Conservation (phyloP, 2,113 vertebrate genomes). For the Dipodomys stephensi region DNA sequence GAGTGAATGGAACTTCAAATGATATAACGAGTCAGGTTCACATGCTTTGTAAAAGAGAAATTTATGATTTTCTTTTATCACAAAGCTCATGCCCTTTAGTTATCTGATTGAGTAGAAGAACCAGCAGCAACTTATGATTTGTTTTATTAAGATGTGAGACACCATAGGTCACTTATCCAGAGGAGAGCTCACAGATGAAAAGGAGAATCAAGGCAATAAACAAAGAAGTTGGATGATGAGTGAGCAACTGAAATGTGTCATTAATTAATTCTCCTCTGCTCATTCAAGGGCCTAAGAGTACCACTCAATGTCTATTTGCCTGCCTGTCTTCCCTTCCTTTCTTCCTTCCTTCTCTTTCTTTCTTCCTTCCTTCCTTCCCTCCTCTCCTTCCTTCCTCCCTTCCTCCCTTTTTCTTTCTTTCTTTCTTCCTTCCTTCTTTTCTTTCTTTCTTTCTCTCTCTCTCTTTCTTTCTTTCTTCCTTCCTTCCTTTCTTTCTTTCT, state of each 20-base stretch:
- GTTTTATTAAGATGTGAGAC: neutral
- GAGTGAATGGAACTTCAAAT: neutral
- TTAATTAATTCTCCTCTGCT: neutral
- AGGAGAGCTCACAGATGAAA: neutral
- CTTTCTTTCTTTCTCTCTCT: no score
- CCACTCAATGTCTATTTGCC: neutral
- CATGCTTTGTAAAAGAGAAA: constrained; percentile 37
- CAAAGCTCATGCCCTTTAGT: neutral
- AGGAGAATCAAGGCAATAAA: neutral
- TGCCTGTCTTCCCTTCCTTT: no score
- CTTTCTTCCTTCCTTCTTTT: no score
- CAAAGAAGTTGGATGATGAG: neutral
- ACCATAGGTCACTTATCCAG: neutral
- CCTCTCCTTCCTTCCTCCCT: no score
- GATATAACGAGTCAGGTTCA: neutral
- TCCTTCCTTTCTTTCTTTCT: no score
- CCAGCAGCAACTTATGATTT: neutral
- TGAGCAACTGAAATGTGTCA: neutral
- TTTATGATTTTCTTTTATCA: neutral
- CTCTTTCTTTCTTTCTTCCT: no score
- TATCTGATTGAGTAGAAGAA: neutral
- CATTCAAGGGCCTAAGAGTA: neutral
- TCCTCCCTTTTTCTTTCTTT: no score
- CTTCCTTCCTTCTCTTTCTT: no score
- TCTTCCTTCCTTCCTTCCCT: no score